These are phyloP conservation scores for Phaethornis superciliosus DNA, from an alignment of 2,113 vertebrate species.

Conservation along the genomic window DNA sequence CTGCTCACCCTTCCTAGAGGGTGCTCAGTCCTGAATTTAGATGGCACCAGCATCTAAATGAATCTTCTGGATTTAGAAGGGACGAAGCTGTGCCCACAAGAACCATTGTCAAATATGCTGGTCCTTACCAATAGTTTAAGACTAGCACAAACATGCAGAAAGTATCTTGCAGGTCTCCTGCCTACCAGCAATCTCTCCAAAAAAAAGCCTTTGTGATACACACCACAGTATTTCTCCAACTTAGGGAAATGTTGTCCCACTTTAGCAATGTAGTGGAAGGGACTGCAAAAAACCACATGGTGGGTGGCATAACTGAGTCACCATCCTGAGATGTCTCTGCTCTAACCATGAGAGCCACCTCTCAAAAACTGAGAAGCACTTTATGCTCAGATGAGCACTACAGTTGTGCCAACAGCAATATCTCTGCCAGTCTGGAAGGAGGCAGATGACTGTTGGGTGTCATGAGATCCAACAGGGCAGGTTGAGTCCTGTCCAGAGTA, in stretches of 20 bases:
- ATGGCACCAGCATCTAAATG: not conserved
- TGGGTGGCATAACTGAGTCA: not conserved
- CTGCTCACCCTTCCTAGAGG: not conserved
- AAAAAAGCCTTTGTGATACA: not conserved
- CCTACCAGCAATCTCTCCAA: not conserved
- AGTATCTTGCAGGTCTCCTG: not conserved
- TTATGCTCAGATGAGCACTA: not conserved
- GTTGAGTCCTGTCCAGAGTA: not conserved
- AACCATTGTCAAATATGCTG: not conserved
- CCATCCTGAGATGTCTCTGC: not conserved
- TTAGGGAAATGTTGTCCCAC: accelerated
- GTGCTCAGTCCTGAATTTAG: not conserved
- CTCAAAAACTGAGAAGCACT: not conserved
- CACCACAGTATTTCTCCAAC: not conserved
- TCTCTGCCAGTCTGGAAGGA: not conserved
- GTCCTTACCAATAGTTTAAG: not conserved
- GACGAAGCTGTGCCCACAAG: not conserved
- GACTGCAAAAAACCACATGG: not conserved
- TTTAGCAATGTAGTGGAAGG: not conserved
- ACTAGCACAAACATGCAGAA: not conserved
- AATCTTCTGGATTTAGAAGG: not conserved
- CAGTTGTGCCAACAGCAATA: not conserved
- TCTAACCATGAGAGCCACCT: not conserved
- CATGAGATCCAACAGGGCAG: not conserved
- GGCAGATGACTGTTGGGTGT: not conserved